A percentile compares a stretch with the other conserved stretches of the same genome.
Evolutionary conservation across 2,888 invertebrate species (phyloP).

Genomic region (Perithous albicinctus): DNA sequence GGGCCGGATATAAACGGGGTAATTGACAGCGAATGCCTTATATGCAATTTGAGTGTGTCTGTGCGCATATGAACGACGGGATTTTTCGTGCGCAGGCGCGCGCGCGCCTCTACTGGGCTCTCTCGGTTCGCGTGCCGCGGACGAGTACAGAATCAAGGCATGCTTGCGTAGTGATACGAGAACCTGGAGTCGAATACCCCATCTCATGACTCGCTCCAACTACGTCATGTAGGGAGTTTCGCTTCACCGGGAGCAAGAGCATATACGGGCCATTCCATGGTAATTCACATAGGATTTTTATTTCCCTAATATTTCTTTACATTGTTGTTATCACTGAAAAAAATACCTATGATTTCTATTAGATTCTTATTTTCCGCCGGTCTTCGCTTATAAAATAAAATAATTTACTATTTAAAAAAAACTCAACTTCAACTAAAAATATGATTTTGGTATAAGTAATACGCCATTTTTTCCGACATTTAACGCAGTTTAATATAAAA

Average conservation of each 20-base stretch:
- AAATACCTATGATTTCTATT: too few species aligned
- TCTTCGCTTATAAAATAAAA: too few species aligned
- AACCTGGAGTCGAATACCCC: conserved; percentile 22
- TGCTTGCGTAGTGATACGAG: conserved; percentile 44
- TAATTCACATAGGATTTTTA: too few species aligned
- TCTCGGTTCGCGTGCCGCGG: conserved; percentile 58
- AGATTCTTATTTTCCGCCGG: too few species aligned
- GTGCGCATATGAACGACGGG: background rate
- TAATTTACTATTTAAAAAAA: too few species aligned
- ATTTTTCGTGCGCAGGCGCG: conserved; percentile 20
- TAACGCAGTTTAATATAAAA: too few species aligned
- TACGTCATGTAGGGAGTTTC: conserved; percentile 19
- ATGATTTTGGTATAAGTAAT: too few species aligned
- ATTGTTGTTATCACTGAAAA: too few species aligned
- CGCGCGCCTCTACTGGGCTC: conserved; percentile 44
- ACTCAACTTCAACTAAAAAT: too few species aligned
- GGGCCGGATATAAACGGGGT: background rate
- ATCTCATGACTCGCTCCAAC: background rate
- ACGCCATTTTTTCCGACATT: too few species aligned
- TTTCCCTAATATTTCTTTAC: too few species aligned
- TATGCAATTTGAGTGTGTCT: background rate
- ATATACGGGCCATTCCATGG: too few species aligned
- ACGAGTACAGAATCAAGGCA: conserved; percentile 56
- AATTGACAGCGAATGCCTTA: background rate
- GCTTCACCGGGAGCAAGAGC: background rate